These are phyloP conservation scores for Phycodurus eques DNA, from an alignment of 2,113 vertebrate genomes.

Conservation along the genomic window DNA sequence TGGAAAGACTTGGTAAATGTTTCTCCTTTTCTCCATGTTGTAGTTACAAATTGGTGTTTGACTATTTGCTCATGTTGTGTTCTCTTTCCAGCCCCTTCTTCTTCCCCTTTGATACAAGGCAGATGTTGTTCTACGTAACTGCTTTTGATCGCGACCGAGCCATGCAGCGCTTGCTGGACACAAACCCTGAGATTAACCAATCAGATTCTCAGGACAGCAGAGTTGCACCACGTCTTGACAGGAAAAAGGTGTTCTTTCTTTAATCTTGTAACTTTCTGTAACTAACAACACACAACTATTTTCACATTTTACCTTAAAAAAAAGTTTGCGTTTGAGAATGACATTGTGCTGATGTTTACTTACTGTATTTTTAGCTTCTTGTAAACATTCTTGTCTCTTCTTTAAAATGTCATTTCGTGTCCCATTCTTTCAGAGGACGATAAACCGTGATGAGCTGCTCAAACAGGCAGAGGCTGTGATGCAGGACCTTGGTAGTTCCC, in stretches of 20 bases:
- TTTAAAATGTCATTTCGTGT: background rate
- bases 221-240: slow-evolving; percentile 95
- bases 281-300: background rate
- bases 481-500: slow-evolving; percentile 97
- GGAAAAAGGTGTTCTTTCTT: slow-evolving; percentile 85
- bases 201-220: slow-evolving; percentile 98
- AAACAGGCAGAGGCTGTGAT: slow-evolving; percentile 99
- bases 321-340: background rate
- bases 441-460: slow-evolving; percentile 96
- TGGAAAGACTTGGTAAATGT: slow-evolving; percentile 91
- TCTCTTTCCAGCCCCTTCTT: slow-evolving; percentile 87
- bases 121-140: slow-evolving; percentile 99
- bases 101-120: slow-evolving; percentile 97
- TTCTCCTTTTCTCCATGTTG: background rate
- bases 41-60: background rate
- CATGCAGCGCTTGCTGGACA: slow-evolving; percentile 97
- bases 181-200: slow-evolving; percentile 98
- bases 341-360: background rate
- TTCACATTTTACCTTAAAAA: background rate
- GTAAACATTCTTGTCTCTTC: background rate
- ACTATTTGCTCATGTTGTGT: background rate
- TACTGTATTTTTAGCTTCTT: background rate
- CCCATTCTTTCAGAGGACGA: slow-evolving; percentile 82
- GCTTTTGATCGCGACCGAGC: slow-evolving; percentile 98
- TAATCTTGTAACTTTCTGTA: background rate